Conservation (phyloP, 92 coral and sea anemone species). For the Siderastrea siderea region DNA sequence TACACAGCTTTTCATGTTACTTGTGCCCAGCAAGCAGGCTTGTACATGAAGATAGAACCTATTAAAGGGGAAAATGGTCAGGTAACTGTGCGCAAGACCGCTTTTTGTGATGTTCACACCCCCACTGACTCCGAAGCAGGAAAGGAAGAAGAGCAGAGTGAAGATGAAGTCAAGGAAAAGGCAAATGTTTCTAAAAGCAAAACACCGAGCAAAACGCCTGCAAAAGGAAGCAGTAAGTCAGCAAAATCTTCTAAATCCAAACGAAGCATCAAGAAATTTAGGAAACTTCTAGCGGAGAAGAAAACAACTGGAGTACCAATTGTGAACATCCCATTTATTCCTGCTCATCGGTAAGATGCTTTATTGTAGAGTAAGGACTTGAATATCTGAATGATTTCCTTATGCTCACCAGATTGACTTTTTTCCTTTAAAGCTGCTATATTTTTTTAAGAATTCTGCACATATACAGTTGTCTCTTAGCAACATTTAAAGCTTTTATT, state of each 20-base stretch:
- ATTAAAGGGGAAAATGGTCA: slow-evolving; percentile 93
- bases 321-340: slow-evolving; percentile 98
- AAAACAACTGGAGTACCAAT: slow-evolving; percentile 97
- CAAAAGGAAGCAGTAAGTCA: slow-evolving; percentile 51
- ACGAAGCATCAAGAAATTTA: slow-evolving; percentile 88
- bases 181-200: slow-evolving; percentile 73
- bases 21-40: slow-evolving; percentile 99
- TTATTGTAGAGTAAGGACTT: not conserved
- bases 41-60: slow-evolving; percentile 99
- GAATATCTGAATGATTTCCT: not conserved
- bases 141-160: slow-evolving; percentile 79
- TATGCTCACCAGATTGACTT: not conserved
- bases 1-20: slow-evolving; percentile 99
- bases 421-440: not conserved
- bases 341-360: slow-evolving; percentile 93
- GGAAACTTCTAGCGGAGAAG: slow-evolving; percentile 96
- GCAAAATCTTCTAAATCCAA: slow-evolving; percentile 77
- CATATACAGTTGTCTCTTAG: slow-evolving; percentile 2
- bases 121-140: slow-evolving; percentile 85
- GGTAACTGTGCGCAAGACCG: slow-evolving; percentile 94
- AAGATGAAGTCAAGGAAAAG: slow-evolving; percentile 82
- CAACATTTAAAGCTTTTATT: not conserved
- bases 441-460: not conserved
- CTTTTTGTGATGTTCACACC: slow-evolving; percentile 95
- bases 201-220: slow-evolving; percentile 67